These are phyloP conservation scores for Porites divaricata DNA, from an alignment of 92 coral and sea anemone species.

Conservation along the genomic window DNA sequence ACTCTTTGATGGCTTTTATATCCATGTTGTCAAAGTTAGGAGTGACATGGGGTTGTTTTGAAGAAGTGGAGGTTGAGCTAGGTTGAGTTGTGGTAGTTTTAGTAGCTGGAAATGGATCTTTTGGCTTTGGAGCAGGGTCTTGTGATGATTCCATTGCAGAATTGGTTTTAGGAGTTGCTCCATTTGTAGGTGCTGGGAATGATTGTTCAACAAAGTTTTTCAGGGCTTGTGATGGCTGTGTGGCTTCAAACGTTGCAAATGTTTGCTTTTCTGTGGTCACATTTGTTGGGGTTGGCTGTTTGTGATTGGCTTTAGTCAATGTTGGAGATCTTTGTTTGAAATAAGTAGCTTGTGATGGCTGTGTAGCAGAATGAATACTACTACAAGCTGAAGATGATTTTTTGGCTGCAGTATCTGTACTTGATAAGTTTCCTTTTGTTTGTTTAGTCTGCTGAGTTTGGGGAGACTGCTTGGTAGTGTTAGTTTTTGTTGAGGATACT, in stretches of 20 bases:
- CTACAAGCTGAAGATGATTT: slow-evolving; percentile 1
- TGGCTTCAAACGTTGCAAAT: too few species aligned
- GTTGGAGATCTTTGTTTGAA: background rate
- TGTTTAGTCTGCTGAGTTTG: background rate
- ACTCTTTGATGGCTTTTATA: slow-evolving; percentile 54
- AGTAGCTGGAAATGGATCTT: background rate
- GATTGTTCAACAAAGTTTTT: too few species aligned
- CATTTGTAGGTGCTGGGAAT: background rate
- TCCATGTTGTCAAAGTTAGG: slow-evolving; percentile 60
- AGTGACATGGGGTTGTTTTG: slow-evolving; percentile 2
- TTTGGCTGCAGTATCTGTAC: slow-evolving; percentile 2
- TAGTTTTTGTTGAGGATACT: background rate
- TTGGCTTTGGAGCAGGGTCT: too few species aligned
- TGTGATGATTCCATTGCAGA: too few species aligned
- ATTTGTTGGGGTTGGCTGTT: too few species aligned
- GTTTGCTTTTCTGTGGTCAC: too few species aligned
- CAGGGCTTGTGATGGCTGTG: too few species aligned
- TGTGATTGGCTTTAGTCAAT: background rate
- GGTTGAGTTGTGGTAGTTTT: slow-evolving; percentile 9
- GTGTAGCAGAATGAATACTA: slow-evolving; percentile 1
- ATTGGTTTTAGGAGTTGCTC: too few species aligned
- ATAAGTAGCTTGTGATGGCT: slow-evolving; percentile 23
- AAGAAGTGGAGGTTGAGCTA: background rate
- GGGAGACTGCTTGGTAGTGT: background rate
- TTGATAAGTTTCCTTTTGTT: slow-evolving; percentile 6